Base-by-base conservation (phyloP, 2,888 invertebrate genomes). In the Apoda limacodes region DNA sequence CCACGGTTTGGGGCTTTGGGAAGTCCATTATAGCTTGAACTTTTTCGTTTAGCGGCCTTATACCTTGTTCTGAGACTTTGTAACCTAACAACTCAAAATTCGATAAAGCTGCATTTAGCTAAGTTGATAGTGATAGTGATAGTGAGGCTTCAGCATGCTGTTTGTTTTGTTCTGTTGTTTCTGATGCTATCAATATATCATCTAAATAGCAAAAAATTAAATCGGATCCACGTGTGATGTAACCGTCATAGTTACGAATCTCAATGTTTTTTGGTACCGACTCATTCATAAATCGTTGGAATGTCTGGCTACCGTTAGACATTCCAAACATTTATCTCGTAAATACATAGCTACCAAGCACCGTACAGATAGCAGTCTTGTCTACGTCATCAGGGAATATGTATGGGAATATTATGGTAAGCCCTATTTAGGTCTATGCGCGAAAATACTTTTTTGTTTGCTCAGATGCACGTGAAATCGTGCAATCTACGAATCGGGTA, bases 261-360 rank as follows among this genome's bases (percentile, higher is more conserved):
- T n/a, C n/a, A n/a, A n/a, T n/a, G n/a, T n/a, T n/a, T n/a, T n/a
- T n/a, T 2, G 44, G 13, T 2, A 45, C 38, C 3, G 34, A 29
- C 17, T 35, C 14, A 28, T 51, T 40, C 30, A 54, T 46, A 23
- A 40, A 45, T n/a, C n/a, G n/a, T n/a, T n/a, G n/a, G n/a, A n/a
- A n/a, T n/a, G n/a, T n/a, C n/a, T n/a, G n/a, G n/a, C 5, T 39
- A 25, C 30, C 55, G 13, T 43, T 43, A 1, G 50, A 35, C 3
- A 64, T 35, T 2, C 58, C 62, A 22, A n/a, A n/a, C n/a, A n/a
- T n/a, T n/a, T n/a, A n/a, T n/a, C 51, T 58, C 1, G 22, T 54
- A 59, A 2, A 51, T 42, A 57, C 62, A 58, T 12, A 36, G 12
- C 1, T n/a, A n/a, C n/a, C n/a, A n/a, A n/a, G n/a, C n/a, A n/a